phyloP scores from a whole-genome alignment of 2,113 vertebrate genomes.

The Sebastes schlegelii region DNA sequence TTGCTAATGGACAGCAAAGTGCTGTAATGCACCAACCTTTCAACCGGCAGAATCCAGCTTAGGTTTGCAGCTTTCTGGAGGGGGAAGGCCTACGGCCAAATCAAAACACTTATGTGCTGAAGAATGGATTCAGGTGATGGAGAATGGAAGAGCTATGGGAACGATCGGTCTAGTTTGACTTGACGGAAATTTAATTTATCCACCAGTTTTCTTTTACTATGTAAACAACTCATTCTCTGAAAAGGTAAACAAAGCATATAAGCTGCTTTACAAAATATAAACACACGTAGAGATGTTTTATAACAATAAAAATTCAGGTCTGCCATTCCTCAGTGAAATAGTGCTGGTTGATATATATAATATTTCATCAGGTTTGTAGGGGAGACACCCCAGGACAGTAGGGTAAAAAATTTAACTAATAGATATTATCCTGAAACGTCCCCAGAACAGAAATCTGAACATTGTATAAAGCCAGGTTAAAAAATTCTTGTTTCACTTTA shows the following conservation, averaged over 20 bases:
- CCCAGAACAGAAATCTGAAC: no score
- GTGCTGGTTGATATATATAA: neutral
- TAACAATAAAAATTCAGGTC: neutral
- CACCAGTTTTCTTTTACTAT: constrained; percentile 1
- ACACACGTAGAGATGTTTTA: neutral
- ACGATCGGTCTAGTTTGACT: constrained; percentile 8
- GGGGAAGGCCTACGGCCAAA: constrained; percentile 63
- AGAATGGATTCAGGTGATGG: constrained; percentile 23
- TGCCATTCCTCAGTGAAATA: neutral
- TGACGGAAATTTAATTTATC: neutral
- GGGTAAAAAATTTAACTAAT: no score
- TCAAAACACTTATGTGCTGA: constrained; percentile 64
- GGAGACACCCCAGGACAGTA: no score
- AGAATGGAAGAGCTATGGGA: neutral
- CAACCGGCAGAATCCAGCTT: constrained; percentile 72
- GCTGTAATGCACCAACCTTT: constrained; percentile 76
- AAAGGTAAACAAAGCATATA: neutral
- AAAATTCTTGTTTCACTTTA: no score
- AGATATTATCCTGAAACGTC: no score
- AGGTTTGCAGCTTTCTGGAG: constrained; percentile 71
- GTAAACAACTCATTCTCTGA: neutral
- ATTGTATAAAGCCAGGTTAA: no score
- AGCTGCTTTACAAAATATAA: neutral
- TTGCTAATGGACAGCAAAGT: constrained; percentile 75
- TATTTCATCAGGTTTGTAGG: neutral